Conservation (phyloP, 2,888 invertebrate species). For the Lordiphosa fenestrarum region DNA sequence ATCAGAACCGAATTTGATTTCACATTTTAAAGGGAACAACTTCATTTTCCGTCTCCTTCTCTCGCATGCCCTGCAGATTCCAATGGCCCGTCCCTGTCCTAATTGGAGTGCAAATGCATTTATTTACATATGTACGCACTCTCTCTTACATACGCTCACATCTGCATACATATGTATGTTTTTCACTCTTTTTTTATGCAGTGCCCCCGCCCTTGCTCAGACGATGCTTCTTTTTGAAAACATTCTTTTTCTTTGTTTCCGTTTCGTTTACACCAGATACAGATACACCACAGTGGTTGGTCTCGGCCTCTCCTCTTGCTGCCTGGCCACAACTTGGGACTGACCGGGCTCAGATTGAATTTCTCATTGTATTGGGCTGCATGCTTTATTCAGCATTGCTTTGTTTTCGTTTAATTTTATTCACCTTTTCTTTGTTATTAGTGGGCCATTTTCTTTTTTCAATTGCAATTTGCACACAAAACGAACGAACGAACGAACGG, state of each 20-base stretch:
- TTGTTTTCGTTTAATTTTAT: neutral
- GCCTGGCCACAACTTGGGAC: neutral
- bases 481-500: neutral
- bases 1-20: slow-evolving; percentile 16
- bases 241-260: slow-evolving; percentile 8
- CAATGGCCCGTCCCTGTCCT: slow-evolving; percentile 29
- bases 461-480: slow-evolving; percentile 11
- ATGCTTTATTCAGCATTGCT: slow-evolving; percentile 19
- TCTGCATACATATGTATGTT: neutral
- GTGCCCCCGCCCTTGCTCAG: slow-evolving; percentile 6
- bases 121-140: slow-evolving; percentile 6
- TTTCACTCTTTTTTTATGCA: slow-evolving; percentile 14
- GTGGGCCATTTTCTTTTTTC: slow-evolving; percentile 10
- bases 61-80: slow-evolving; percentile 19
- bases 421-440: slow-evolving; percentile 7
- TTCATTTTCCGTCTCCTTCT: no score
- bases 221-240: slow-evolving; percentile 1
- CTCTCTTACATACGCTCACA: neutral
- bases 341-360: no score
- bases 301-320: neutral
- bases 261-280: slow-evolving; percentile 1
- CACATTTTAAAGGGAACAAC: neutral
- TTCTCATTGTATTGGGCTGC: neutral
- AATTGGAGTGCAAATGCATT: slow-evolving; percentile 24
- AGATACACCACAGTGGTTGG: neutral